Base-by-base conservation (phyloP, 2,888 invertebrate genomes). In the Dryocosmus kuriphilus region DNA sequence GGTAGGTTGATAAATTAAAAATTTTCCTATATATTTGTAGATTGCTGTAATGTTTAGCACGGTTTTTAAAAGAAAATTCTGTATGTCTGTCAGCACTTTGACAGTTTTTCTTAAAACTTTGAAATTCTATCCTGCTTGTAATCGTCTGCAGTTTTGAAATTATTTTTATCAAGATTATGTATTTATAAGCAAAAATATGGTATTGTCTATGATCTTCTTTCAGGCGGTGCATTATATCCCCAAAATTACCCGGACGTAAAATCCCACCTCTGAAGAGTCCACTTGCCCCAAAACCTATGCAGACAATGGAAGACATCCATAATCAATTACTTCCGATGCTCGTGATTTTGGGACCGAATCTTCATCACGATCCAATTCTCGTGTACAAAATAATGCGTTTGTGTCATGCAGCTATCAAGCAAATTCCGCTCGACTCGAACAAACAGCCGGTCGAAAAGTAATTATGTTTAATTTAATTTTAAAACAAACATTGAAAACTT, bases 351-450 rank as follows among this genome's bases (percentile, higher is more conserved):
- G 99, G 99, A 2, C 96, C 99, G 0, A 95, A 98, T 71, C 93
- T 98, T 77, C 96, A 97, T 87, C 94, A 94, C 86, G 98, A 99
- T 92, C 96, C 98, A 1, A 95, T 97, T 81, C 93, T 99, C 22
- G 95, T 99, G 94, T 97, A 97, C 91, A 99, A 99, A 92, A 91
- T 98, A 30, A 93, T 94, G 85, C 92, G 95, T 57, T 88, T 94
- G 46, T 90, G 91, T 82, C 88, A 91, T 65, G 79, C 88, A 3
- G 88, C 88, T 1, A 89, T 91, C 41, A 91, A 90, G 57, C 89
- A 90, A 27, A 89, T 89, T 71, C 85, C 87, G 6, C 83, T 90
- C 6, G 91, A 92, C 65, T 77, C 86, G 1, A 89, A 88, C 79
- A 90, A 90, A 71, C 88, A 90, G 61, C 90, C 90, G 0, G 38